Conservation (phyloP, 1,140 invertebrate genomes). For the Pogonomyrmex barbatus region DNA sequence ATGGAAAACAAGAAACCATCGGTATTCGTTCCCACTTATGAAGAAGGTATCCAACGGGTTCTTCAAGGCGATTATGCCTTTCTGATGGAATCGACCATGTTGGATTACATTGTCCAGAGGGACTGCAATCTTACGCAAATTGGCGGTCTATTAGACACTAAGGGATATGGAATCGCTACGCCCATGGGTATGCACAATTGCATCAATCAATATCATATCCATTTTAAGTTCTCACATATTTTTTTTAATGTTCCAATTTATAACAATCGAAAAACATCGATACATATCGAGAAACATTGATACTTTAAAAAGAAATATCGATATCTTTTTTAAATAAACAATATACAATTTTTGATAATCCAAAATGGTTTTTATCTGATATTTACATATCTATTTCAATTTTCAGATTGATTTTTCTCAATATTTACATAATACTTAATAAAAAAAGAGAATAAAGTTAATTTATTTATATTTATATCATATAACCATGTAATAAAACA, state of each 20-base stretch:
- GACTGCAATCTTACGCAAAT: conserved; percentile 98
- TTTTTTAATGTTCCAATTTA: conserved; percentile 15
- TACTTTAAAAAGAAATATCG: neutral
- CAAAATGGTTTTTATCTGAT: neutral
- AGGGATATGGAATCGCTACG: conserved; percentile 90
- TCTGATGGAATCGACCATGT: conserved; percentile 97
- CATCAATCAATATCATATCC: neutral
- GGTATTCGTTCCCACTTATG: conserved; percentile 91
- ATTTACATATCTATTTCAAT: neutral
- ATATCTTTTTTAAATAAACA: conserved; percentile 4
- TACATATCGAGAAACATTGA: neutral
- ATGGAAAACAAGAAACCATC: conserved; percentile 92
- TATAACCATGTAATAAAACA: neutral
- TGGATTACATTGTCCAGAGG: conserved; percentile 95
- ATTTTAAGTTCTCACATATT: neutral
- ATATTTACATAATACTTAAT: neutral
- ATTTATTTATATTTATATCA: neutral
- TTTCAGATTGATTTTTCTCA: neutral
- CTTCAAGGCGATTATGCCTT: conserved; percentile 94
- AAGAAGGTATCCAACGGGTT: conserved; percentile 93
- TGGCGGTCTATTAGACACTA: conserved; percentile 94
- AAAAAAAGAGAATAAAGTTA: neutral
- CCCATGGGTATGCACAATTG: conserved; percentile 84
- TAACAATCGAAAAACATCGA: neutral
- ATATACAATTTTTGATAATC: neutral